A percentile compares a stretch with the other conserved stretches of the same genome.
Evolutionary conservation across 2,113 vertebrate species (phyloP).

Genomic region (Callorhinus ursinus): DNA sequence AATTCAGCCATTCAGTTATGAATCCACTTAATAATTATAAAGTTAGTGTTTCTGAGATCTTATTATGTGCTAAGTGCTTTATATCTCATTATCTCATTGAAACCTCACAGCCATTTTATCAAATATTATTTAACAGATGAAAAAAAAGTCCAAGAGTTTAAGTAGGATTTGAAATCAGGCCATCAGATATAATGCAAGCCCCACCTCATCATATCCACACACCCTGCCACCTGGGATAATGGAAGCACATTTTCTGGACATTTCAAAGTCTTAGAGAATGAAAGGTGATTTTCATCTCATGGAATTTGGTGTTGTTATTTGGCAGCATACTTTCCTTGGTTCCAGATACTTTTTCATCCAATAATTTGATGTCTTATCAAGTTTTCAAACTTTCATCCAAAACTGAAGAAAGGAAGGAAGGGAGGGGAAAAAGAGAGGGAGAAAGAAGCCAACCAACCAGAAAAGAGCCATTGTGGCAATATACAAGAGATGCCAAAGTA

Average conservation of each 20-base stretch:
- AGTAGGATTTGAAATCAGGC: neutral
- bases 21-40: neutral
- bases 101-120: neutral
- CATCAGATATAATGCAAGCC: neutral
- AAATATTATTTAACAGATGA: neutral
- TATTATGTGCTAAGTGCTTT: neutral
- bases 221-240: neutral
- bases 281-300: neutral
- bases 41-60: neutral
- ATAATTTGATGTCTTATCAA: neutral
- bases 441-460: neutral
- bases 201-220: too few species aligned
- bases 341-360: neutral
- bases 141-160: neutral
- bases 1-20: neutral
- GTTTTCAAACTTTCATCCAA: neutral
- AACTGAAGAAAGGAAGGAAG: neutral
- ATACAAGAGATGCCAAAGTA: rapidly evolving
- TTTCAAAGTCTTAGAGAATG: neutral
- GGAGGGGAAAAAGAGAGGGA: neutral
- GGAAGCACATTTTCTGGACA: neutral
- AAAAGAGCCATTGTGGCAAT: neutral
- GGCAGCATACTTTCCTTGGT: neutral
- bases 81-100: neutral
- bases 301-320: neutral